Evolutionary conservation across 1,140 invertebrate species (phyloP), one percentile per base, ranked within the genome.

Genomic region (Cephus cinctus): DNA sequence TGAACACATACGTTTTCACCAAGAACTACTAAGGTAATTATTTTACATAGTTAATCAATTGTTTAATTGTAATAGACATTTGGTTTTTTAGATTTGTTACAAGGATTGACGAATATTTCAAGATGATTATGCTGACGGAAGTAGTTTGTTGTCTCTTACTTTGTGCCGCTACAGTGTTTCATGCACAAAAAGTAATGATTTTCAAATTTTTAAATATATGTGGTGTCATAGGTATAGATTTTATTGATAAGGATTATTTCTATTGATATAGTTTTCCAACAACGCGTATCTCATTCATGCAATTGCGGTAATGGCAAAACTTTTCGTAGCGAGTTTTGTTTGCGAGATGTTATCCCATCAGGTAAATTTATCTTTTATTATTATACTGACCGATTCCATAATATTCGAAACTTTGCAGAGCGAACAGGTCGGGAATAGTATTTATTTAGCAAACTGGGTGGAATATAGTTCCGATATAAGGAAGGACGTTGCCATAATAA

Each of bases 141-240:
- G 8, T 46, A 5, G 12, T 46, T 2, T 27, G 43, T n/a, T 36
- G 43, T 14, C n/a, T 46, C 11, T 20, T 22, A 16, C 21, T 46
- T 22, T 46, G 35, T 38, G 43, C 32, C 25, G 38, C 38, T 22
- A 36, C 43, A n/a, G 19, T 46, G 5, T 21, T 46, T 25, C 32
- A 46, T 30, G 43, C 43, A 11, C 35, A 31, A n/a, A 20, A 22
- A 46, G 43, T 46, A 38, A 36, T 25, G n/a, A n/a, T n/a, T n/a
- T n/a, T n/a, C n/a, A n/a, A n/a, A n/a, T n/a, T n/a, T n/a, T n/a
- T n/a, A n/a, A n/a, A n/a, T n/a, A n/a, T n/a, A n/a, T n/a, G n/a
- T n/a, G n/a, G n/a, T n/a, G n/a, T n/a, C n/a, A n/a, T n/a, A n/a
- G n/a, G n/a, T n/a, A n/a, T n/a, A n/a, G n/a, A n/a, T n/a, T n/a